Percentiles rank a stretch among this genome's conserved stretches.
Evolutionary conservation across 2,113 vertebrate genomes (phyloP).

Genomic region (Ictalurus furcatus): DNA sequence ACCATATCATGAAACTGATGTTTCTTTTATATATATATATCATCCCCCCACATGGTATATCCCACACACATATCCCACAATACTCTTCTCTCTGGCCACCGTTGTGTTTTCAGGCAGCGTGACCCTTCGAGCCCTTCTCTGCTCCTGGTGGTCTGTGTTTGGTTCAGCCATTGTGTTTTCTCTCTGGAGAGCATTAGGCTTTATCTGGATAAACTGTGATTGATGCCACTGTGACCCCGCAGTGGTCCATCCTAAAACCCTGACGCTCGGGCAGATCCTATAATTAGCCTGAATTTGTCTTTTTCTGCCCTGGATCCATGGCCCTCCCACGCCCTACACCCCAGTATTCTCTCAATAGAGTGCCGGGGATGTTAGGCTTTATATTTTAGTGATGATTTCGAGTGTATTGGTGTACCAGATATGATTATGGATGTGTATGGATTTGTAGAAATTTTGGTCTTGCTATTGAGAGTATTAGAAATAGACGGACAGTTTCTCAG

Average conservation of each 20-base stretch:
- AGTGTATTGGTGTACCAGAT: slow-evolving; percentile 4
- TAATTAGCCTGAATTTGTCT: slow-evolving; percentile 85
- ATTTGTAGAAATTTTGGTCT: not conserved
- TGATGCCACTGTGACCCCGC: slow-evolving; percentile 63
- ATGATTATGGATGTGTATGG: not conserved
- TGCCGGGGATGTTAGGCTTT: slow-evolving; percentile 5
- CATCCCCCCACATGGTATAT: slow-evolving; percentile 12
- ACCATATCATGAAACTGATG: not conserved
- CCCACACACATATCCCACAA: slow-evolving; percentile 55
- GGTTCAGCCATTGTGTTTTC: slow-evolving; percentile 45
- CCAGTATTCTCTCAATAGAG: not conserved
- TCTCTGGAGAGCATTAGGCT: slow-evolving; percentile 32
- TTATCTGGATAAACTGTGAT: slow-evolving; percentile 50
- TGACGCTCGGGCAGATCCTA: slow-evolving; percentile 58
- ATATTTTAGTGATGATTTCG: slow-evolving; percentile 2
- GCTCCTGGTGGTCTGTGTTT: slow-evolving; percentile 38
- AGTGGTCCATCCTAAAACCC: slow-evolving; percentile 62
- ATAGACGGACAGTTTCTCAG: not conserved
- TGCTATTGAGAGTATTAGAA: not conserved
- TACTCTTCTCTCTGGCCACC: slow-evolving; percentile 51
- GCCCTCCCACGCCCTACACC: slow-evolving; percentile 41
- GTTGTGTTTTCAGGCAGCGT: slow-evolving; percentile 58
- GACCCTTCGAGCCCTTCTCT: slow-evolving; percentile 38
- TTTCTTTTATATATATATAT: not conserved
- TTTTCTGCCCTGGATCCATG: slow-evolving; percentile 68